Conservation (phyloP, 2,797 vertebrate genomes). For the Hippopotamyrus pictus region DNA sequence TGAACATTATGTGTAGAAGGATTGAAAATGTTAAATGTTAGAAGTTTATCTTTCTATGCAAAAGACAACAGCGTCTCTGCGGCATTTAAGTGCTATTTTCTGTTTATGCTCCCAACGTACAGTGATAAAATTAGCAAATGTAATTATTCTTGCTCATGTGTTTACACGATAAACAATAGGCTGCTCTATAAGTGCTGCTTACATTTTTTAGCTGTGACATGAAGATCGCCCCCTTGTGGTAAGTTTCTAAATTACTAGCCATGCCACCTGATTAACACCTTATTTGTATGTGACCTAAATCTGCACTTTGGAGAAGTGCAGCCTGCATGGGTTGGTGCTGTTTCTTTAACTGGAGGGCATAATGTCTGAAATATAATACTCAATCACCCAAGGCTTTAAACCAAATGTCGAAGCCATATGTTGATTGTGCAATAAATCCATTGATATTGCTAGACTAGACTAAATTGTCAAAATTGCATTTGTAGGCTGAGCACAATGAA, state of each 20-base stretch:
- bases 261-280: neutral
- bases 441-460: neutral
- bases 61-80: neutral
- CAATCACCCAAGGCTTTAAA: neutral
- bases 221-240: neutral
- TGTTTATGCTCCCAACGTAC: neutral
- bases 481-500: neutral
- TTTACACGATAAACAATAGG: neutral
- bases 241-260: neutral
- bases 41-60: neutral
- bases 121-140: neutral
- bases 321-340: neutral
- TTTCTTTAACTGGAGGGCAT: neutral
- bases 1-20: neutral
- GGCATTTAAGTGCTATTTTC: neutral
- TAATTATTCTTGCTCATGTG: neutral
- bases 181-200: neutral
- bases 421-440: conserved; percentile 8
- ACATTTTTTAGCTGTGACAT: neutral
- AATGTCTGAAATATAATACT: neutral
- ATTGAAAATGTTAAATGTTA: neutral
- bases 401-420: neutral
- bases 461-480: neutral
- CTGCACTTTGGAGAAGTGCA: neutral
- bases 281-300: neutral